Base-by-base conservation (phyloP, 2,113 vertebrate genomes). In the Eubucco bourcierii region DNA sequence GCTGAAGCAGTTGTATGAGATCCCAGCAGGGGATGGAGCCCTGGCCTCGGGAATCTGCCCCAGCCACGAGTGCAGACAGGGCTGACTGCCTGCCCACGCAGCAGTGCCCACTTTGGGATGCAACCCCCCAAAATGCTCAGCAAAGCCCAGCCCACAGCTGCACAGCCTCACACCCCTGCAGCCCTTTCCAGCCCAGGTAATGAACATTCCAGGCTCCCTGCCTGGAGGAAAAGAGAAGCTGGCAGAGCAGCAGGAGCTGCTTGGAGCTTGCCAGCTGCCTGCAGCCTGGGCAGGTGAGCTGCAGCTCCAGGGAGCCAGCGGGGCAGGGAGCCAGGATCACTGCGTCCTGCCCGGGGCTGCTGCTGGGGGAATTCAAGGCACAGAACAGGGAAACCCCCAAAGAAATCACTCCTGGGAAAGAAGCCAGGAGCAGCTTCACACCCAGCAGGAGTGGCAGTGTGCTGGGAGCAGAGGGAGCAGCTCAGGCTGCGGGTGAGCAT, bases 401-500 rank as follows among this genome's bases (percentile, higher is more conserved):
- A 16, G 0, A 7, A 74, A 44, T 15, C 25, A 2, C 33, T 88
- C 46, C 46, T 28, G 44, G 27, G 44, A 28, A 44, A 41, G 17
- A 14, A 15, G 7, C n/a, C 27, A 28, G 29, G 29, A 77, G n/a
- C 34, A 24, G 27, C 9, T 87, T 37, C 52, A 16, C 4, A 1
- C 0, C 0, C n/a, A 9, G 77, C n/a, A 31, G 59, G 80, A 25
- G 17, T 1, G 10, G 80, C 73, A 3, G n/a, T 1, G 41, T 0
- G 2, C 53, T 20, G 47, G 31, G 44, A 56, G 81, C 44, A 17
- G 7, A 41, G 46, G 56, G 55, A 77, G 8, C 2, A 29, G 1
- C 6, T 27, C 47, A 56, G 37, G 39, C 25, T 73, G 0, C 0
- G 6, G 72, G 37, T 37, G 75, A 12, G 9, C 47, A 12, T 0